Evolutionary conservation across 2,113 vertebrate genomes (phyloP).

Genomic region (Struthio camelus): DNA sequence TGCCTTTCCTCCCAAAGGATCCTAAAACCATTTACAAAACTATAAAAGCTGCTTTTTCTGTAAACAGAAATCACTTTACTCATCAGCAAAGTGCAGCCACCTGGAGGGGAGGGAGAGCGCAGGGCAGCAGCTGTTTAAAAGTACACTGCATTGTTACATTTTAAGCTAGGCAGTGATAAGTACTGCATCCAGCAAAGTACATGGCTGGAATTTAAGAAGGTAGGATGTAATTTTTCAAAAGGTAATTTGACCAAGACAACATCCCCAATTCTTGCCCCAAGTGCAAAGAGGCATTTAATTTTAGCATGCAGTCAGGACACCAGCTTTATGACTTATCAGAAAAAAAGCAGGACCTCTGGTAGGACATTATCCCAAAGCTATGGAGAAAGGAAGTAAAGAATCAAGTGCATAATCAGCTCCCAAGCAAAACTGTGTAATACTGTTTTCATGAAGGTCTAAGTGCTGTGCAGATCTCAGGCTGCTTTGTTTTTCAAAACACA

Average conservation of each 20-base stretch:
- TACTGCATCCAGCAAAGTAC: slow-evolving; percentile 16
- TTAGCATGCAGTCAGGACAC: neutral
- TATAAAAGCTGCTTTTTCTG: slow-evolving; percentile 63
- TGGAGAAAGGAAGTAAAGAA: slow-evolving; percentile 22
- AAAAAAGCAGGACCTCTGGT: slow-evolving; percentile 19
- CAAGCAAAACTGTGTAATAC: neutral
- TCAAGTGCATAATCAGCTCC: slow-evolving; percentile 11
- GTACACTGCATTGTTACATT: neutral
- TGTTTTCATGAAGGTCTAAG: neutral
- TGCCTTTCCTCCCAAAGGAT: slow-evolving; percentile 50
- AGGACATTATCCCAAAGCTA: slow-evolving; percentile 32
- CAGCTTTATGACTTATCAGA: slow-evolving; percentile 5
- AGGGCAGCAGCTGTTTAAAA: slow-evolving; percentile 45
- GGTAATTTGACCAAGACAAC: slow-evolving; percentile 19
- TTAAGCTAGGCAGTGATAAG: slow-evolving; percentile 20
- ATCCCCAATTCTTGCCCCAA: neutral
- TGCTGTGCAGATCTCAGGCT: neutral
- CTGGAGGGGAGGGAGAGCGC: slow-evolving; percentile 16
- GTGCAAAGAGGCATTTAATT: slow-evolving; percentile 41
- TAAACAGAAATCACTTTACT: slow-evolving; percentile 66
- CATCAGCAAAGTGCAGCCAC: slow-evolving; percentile 44
- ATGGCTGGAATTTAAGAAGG: neutral
- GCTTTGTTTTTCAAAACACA: slow-evolving; percentile 3
- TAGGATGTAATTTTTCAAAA: slow-evolving; percentile 47
- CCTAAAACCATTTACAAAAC: slow-evolving; percentile 60